Evolutionary conservation across 2,797 vertebrate genomes (phyloP), one percentile per base, ranked within the genome.

Genomic region (Bradypodion pumilum): DNA sequence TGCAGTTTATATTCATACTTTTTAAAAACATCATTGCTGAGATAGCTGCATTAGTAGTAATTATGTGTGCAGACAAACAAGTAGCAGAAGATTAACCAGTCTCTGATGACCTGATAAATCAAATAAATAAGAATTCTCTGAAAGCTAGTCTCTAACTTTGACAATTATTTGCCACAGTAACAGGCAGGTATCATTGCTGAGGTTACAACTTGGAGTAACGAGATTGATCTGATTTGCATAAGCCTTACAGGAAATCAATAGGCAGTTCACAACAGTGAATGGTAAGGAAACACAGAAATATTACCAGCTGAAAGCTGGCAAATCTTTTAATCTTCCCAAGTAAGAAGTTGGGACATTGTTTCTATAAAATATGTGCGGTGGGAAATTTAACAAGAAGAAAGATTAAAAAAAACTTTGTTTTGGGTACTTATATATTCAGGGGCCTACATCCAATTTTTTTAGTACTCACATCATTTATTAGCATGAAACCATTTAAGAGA

Each of bases 181-280:
- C 73, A 75, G 0, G 1, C 40, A 9, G 82, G 74, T 0, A 0
- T 90, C 89, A 87, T 75, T 91, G 88, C 88, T 81, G 83, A 92
- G 94, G 91, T 89, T 90, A 93, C 62, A 91, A 79, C 85, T 89
- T 88, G 89, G 89, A 92, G 89, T 78, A 91, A 92, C 93, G 60
- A 93, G 92, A 93, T 92, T 88, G 91, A 93, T 90, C 90, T 91
- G 88, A 95, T 94, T 95, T 95, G 92, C 89, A 89, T 92, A 94
- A 92, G 92, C 85, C 60, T 85, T 93, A 95, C 93, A 92, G 93
- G 94, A 95, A 95, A 96, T 95, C 94, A 92, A 94, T 94, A 93
- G 74, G 66, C 74, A 68, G 88, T 1, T 94, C 87, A 90, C 91
- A 93, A 82, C 93, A 74, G 91, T 82, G 91, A 94, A 21, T 16